A percentile compares a stretch with the other conserved stretches of the same genome.
Conservation (phyloP, 2,797 vertebrate genomes). For the Cossypha niveicapilla region DNA sequence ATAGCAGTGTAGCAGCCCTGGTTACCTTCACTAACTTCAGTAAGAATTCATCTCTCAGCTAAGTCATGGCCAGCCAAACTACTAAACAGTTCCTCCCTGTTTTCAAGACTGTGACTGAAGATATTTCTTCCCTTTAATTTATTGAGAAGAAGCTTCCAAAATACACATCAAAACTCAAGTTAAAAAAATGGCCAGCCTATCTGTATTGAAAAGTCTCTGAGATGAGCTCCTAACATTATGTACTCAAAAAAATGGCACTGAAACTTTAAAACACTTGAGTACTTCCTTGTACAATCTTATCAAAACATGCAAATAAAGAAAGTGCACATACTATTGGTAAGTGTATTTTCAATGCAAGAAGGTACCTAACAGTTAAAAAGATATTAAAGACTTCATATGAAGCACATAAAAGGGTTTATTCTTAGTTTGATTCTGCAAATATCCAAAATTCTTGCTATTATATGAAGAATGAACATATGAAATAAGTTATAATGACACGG, state of each 20-base stretch:
- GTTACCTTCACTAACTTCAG: conserved; percentile 24
- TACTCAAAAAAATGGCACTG: neutral
- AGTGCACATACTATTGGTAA: neutral
- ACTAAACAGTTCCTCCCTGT: neutral
- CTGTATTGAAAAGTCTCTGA: neutral
- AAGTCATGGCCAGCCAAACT: neutral
- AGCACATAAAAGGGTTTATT: neutral
- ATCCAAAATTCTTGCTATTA: neutral
- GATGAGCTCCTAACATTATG: neutral
- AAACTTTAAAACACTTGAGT: neutral
- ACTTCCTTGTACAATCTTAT: neutral
- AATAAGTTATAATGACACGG: neutral
- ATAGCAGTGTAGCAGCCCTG: conserved; percentile 43
- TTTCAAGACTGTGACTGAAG: conserved; percentile 7
- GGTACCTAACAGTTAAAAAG: neutral
- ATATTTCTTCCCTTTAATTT: neutral
- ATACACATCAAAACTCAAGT: neutral
- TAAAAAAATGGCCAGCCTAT: neutral
- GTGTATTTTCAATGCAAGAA: neutral
- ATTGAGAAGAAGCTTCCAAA: neutral
- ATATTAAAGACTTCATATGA: neutral
- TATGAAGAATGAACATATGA: neutral
- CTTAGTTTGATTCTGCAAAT: neutral
- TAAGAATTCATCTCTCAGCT: neutral
- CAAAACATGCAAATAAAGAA: neutral